Evolutionary conservation across 2,797 vertebrate genomes (phyloP), one percentile per base, ranked within the genome.

Genomic region (Australoheros facetus): DNA sequence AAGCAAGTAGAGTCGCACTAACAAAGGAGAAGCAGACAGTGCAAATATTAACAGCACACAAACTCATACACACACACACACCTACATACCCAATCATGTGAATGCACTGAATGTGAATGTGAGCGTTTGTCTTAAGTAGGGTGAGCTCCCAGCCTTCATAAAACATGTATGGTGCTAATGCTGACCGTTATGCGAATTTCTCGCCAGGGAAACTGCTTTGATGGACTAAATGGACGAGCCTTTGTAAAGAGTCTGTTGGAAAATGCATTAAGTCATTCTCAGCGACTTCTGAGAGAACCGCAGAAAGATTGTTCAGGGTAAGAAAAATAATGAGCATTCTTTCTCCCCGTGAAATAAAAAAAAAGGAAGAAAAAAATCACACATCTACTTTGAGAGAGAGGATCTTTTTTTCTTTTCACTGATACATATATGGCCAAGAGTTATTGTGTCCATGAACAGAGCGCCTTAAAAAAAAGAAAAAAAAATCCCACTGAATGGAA

Each of bases 151-250:
- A 51, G 83, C 71, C 85, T 87, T 90, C 84, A 87, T 91, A 82
- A 93, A 94, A 93, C 87, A 92, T 90, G 85, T 16, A 92, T 87
- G 86, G 30, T 1, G 73, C 83, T 91, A 92, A 92, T 91, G 91
- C 87, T 56, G 80, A 81, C 82, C 77, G 77, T 88, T 83, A 79
- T 73, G 76, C 23, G 78, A 26, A 71, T 70, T 81, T 73, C 74
- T 89, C 89, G 3, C 87, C 69, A 75, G 87, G 89, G 86, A 88
- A 87, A 85, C 76, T 0, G 55, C 66, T 86, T 79, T 32, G 77
- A 89, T 85, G 84, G 85, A 78, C 75, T 82, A 78, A 88, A 87
- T 85, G 78, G 83, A 87, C 80, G 17, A 71, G 75, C 69, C 64
- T 83, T 88, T 81, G 81, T 84, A 54, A 56, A 45, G n/a, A 70